A percentile compares a stretch with the other conserved stretches of the same genome.
phyloP scores from a whole-genome alignment of 1,140 invertebrate genomes.

The Hylaeus volcanicus region DNA sequence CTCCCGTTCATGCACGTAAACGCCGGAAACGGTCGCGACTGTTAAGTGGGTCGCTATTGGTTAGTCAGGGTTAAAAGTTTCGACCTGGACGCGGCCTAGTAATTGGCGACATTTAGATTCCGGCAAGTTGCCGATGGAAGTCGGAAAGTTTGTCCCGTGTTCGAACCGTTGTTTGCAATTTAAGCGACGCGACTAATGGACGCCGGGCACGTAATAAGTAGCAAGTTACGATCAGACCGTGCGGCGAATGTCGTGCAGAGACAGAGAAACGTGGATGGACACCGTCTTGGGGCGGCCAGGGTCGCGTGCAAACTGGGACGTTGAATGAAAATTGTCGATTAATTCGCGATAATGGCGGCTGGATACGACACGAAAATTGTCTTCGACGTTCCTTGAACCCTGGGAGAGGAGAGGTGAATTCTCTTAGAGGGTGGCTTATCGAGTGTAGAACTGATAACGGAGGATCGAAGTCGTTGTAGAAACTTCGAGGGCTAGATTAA shows the following conservation, averaged over 20 bases:
- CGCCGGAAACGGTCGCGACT: constrained; percentile 31
- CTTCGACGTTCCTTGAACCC: too few relatives aligned
- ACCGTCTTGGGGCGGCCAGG: not conserved
- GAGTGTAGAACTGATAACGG: not conserved
- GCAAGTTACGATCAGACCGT: constrained; percentile 22
- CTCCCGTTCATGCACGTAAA: constrained; percentile 36
- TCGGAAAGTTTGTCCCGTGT: constrained; percentile 44
- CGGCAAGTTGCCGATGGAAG: constrained; percentile 45
- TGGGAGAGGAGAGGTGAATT: too few relatives aligned
- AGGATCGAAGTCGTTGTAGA: too few relatives aligned
- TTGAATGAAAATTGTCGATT: constrained; percentile 17
- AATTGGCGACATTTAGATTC: constrained; percentile 64
- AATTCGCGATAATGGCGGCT: constrained; percentile 2
- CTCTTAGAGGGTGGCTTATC: too few relatives aligned
- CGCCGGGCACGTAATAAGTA: constrained; percentile 52
- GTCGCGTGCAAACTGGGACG: not conserved
- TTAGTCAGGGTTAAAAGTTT: constrained; percentile 57
- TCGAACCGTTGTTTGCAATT: constrained; percentile 52
- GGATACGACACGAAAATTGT: not conserved
- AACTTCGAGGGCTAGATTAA: too few relatives aligned
- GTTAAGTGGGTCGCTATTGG: constrained; percentile 36
- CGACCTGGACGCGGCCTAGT: constrained; percentile 9
- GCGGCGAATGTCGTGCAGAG: not conserved
- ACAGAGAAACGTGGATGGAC: not conserved
- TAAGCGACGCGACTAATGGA: constrained; percentile 50